Evolutionary conservation across 2,888 invertebrate species (phyloP), one percentile per base, ranked within the genome.

Genomic region (Drosophila mayaguana): DNA sequence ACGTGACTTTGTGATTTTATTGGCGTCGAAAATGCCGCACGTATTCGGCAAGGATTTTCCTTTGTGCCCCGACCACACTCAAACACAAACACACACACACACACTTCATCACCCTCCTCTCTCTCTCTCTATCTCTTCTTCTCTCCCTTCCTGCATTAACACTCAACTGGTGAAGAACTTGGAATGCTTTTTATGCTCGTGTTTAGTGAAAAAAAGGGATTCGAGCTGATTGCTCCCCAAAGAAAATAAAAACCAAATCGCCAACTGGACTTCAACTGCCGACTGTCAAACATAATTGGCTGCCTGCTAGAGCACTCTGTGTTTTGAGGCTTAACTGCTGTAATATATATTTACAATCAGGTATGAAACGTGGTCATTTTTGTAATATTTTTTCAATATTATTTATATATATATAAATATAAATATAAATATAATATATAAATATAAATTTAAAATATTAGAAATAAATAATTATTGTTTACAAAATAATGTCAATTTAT

Each of bases 1-100:
- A 91, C 91, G 91, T 91, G 91, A 91, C 91, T 91, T 84, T 82
- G 75, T 80, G 88, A 89, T 91, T 91, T 91, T 91, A 91, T 91
- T 91, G 86, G 84, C 85, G 85, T 81, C 83, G 85, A 80, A 89
- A 88, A 82, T 88, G 76, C 88, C 78, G 72, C 83, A 90, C 86
- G 86, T 86, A 89, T 76, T 65, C 74, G 70, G 63, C 60, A 72
- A 88, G 80, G 78, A 90, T 77, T 86, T 74, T 56, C 66, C 72
- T 72, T 71, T 75, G 80, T 71, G 77, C 69, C 45, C 45, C 46
- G 56, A 53, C 70, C 53, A 22, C 50, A 45, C 25, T 32, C 50
- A 55, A 18, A 59, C 36, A 40, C 54, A 40, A 22, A 43, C 36
- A 55, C 46, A 40, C 43, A 40, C 28, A 46, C 32, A 51, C 42